Conservation (phyloP, 2,888 invertebrate species). For the Mamestra brassicae region DNA sequence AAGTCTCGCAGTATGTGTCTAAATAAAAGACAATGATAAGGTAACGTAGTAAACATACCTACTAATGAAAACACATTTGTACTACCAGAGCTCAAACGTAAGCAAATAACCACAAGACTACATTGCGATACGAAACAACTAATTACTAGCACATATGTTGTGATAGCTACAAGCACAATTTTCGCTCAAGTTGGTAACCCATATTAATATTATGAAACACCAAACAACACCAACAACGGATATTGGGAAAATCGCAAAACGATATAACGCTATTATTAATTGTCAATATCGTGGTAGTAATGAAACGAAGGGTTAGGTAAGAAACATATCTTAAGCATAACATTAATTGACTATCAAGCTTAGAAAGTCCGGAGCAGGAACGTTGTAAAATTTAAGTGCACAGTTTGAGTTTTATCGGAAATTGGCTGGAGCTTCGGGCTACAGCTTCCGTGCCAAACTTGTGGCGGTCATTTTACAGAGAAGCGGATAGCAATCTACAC, state of each 20-base stretch:
- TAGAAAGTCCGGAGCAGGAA: constrained; percentile 17
- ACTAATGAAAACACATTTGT: not conserved
- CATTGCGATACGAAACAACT: constrained; percentile 25
- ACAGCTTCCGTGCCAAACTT: constrained; percentile 48
- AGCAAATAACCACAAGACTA: constrained; percentile 1
- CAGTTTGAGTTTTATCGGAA: constrained; percentile 58
- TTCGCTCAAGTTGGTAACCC: not conserved
- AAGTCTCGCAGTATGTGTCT: not conserved
- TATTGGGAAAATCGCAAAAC: constrained; percentile 41
- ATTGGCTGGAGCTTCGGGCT: constrained; percentile 45
- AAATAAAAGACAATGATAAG: no score
- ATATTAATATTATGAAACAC: constrained; percentile 25
- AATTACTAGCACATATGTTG: constrained; percentile 21
- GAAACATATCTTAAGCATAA: constrained; percentile 15
- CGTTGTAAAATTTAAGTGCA: constrained; percentile 52
- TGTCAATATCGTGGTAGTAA: constrained; percentile 22
- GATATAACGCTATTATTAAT: constrained; percentile 26
- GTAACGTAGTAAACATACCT: not conserved
- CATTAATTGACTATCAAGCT: constrained; percentile 43
- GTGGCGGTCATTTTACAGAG: constrained; percentile 54
- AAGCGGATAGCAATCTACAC: constrained; percentile 58
- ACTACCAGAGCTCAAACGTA: not conserved
- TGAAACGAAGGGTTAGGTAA: constrained; percentile 26
- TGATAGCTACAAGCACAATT: constrained; percentile 10
- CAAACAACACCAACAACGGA: constrained; percentile 29